Conservation (phyloP, 2,888 invertebrate species). For the Tipula confusa region DNA sequence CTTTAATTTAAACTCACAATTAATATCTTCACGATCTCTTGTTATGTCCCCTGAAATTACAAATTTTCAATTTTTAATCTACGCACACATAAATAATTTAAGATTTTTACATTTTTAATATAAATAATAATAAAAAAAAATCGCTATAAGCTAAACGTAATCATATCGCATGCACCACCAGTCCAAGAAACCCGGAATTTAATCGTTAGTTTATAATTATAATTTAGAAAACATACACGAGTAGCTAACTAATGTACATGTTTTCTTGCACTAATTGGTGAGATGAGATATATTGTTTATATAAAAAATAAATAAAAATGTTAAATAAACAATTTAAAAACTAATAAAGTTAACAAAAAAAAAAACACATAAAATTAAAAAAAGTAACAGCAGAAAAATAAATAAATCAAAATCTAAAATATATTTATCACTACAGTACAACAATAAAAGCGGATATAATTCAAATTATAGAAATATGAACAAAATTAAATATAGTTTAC, state of each 20-base stretch:
- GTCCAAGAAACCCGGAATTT: not conserved
- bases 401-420: not conserved
- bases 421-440: not conserved
- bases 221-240: not conserved
- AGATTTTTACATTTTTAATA: not conserved
- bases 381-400: not conserved
- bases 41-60: constrained; percentile 67
- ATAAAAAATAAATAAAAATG: not conserved
- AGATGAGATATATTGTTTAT: not conserved
- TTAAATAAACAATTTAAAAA: not conserved
- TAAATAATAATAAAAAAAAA: not conserved
- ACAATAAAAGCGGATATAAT: not conserved
- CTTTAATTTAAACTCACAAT: constrained; percentile 60
- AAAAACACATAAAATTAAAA: not conserved
- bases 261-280: not conserved
- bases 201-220: not conserved
- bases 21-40: constrained; percentile 68
- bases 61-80: constrained; percentile 32
- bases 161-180: not conserved
- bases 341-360: not conserved
- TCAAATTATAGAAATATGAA: not conserved
- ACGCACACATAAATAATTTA: not conserved
- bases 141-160: not conserved
- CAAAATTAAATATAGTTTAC: not conserved
- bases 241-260: not conserved